Evolutionary conservation across 2,888 invertebrate genomes (phyloP).

Genomic region (Serrognathus titanus): DNA sequence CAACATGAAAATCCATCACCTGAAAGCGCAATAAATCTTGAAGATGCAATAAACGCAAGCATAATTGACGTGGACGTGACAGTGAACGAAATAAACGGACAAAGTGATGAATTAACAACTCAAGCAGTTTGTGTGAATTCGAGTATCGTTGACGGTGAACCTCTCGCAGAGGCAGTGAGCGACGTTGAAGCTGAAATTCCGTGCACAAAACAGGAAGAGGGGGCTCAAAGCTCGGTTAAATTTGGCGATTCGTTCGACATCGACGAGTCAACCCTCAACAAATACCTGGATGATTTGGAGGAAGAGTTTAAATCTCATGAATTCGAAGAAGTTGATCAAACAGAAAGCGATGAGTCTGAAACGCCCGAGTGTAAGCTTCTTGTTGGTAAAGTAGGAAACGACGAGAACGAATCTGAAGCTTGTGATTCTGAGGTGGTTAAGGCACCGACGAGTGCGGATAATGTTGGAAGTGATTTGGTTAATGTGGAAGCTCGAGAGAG

Average conservation of each 20-base stretch:
- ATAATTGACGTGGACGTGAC: too few species aligned
- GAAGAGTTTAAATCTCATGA: constrained; percentile 31
- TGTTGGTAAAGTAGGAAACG: constrained; percentile 1
- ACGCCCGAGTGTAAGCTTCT: not conserved
- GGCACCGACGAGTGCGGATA: not conserved
- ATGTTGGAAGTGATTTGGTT: too few species aligned
- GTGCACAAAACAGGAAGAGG: not conserved
- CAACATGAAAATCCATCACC: too few species aligned
- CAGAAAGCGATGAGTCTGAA: not conserved
- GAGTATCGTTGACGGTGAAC: too few species aligned
- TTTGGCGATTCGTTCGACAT: constrained; percentile 40
- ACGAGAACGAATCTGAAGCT: constrained; percentile 3
- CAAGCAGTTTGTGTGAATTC: too few species aligned
- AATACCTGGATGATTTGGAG: constrained; percentile 44
- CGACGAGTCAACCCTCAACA: constrained; percentile 42
- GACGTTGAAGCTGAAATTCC: too few species aligned
- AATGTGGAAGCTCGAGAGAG: not conserved
- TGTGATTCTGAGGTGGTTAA: constrained; percentile 2
- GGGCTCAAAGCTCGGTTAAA: constrained; percentile 25
- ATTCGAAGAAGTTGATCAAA: not conserved
- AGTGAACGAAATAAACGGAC: too few species aligned
- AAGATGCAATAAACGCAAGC: too few species aligned
- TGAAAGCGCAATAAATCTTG: too few species aligned
- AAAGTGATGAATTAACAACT: too few species aligned
- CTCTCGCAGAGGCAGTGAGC: too few species aligned